phyloP scores from a whole-genome alignment of 2,113 vertebrate genomes.

The Dasyurus viverrinus region DNA sequence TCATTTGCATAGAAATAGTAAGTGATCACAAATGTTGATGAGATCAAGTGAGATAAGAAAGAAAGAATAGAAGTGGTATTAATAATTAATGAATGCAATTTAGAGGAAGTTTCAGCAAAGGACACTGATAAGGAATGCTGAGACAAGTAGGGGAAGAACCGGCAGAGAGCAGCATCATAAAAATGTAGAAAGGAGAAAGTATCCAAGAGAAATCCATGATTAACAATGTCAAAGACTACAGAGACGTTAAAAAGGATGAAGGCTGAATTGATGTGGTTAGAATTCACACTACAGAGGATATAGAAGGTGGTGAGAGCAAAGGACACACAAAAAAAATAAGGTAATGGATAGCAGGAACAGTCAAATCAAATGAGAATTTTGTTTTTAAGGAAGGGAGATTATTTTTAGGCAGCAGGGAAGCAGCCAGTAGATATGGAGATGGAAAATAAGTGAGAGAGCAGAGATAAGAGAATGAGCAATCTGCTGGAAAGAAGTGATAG shows the following conservation, averaged over 20 bases:
- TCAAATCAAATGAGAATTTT: too few relatives aligned
- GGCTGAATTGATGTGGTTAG: background rate
- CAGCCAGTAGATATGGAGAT: too few relatives aligned
- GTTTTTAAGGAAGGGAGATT: too few relatives aligned
- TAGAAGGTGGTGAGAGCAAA: too few relatives aligned
- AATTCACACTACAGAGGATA: background rate
- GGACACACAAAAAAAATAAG: too few relatives aligned
- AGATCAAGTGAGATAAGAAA: background rate
- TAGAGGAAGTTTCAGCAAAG: background rate
- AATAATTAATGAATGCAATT: background rate
- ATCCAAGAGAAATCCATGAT: background rate
- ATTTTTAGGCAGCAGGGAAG: too few relatives aligned
- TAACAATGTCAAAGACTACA: background rate
- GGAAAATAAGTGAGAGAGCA: too few relatives aligned
- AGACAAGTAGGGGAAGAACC: background rate
- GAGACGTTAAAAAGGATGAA: background rate
- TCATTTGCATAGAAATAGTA: background rate
- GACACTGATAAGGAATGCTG: background rate
- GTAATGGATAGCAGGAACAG: too few relatives aligned
- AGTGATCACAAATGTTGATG: background rate
- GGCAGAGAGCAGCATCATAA: too few relatives aligned
- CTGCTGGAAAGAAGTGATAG: too few relatives aligned
- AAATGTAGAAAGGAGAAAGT: background rate
- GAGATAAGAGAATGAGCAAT: too few relatives aligned
- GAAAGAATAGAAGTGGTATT: background rate